phyloP scores from a whole-genome alignment of 2,797 vertebrate species.

The Heteromormyrus szaboi region DNA sequence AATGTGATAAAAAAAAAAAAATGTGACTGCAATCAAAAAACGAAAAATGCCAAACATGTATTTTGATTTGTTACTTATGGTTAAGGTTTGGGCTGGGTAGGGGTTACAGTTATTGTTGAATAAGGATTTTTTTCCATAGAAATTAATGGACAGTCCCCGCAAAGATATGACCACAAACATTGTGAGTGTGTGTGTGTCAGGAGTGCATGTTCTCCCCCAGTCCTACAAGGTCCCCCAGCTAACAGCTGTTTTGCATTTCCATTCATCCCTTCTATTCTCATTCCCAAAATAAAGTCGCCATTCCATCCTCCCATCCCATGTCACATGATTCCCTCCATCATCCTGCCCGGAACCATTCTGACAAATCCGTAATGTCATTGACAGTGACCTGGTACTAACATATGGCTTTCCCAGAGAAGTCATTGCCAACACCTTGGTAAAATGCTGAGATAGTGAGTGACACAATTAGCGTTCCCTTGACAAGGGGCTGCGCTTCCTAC shows the following conservation, averaged over 20 bases:
- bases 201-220: background rate
- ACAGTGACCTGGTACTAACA: background rate
- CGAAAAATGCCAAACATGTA: background rate
- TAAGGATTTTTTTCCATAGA: background rate
- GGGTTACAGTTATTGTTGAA: background rate
- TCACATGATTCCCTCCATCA: background rate
- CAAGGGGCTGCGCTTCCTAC: background rate
- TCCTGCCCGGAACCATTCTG: background rate
- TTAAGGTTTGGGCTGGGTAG: background rate
- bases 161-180: background rate
- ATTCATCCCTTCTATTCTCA: background rate
- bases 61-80: background rate
- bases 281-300: background rate
- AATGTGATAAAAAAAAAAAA: background rate
- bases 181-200: background rate
- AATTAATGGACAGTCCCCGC: background rate
- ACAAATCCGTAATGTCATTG: background rate
- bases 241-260: background rate
- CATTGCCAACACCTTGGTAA: background rate
- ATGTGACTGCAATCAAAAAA: background rate
- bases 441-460: background rate
- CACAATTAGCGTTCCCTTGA: background rate
- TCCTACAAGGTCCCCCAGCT: background rate
- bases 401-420: background rate
- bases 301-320: background rate